These are phyloP conservation scores for Camptogramma bilineatum DNA, from an alignment of 2,888 invertebrate species.

Conservation along the genomic window DNA sequence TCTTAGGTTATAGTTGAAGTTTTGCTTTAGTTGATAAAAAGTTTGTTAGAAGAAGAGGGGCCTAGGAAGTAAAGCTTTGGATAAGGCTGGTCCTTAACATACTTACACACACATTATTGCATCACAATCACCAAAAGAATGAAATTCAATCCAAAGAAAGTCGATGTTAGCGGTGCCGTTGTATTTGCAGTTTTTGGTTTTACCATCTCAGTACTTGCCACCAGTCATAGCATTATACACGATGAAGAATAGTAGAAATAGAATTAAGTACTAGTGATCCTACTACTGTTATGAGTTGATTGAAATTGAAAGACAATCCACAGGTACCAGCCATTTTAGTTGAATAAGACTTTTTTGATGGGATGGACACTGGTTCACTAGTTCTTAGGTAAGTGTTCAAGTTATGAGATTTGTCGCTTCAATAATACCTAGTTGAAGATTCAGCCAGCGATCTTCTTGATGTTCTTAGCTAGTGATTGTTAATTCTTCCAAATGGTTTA, in stretches of 20 bases:
- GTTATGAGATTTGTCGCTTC: not conserved
- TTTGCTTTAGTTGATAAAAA: too few species aligned
- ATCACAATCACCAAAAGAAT: slow-evolving; percentile 58
- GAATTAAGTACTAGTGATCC: slow-evolving; percentile 51
- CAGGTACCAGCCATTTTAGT: slow-evolving; percentile 33
- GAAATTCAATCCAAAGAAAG: slow-evolving; percentile 54
- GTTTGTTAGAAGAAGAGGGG: too few species aligned
- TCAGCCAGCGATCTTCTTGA: not conserved
- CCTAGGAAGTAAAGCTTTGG: not conserved
- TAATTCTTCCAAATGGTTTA: too few species aligned
- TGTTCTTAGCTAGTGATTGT: not conserved
- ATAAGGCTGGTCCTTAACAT: slow-evolving; percentile 41
- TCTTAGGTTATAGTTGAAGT: too few species aligned
- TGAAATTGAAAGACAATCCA: slow-evolving; percentile 42
- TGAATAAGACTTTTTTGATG: not conserved
- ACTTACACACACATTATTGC: slow-evolving; percentile 57
- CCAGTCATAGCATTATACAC: slow-evolving; percentile 40
- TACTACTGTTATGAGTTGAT: slow-evolving; percentile 48
- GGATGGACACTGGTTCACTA: not conserved
- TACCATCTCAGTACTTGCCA: not conserved
- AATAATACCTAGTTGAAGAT: too few species aligned
- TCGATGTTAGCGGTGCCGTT: slow-evolving; percentile 32
- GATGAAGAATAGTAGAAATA: slow-evolving; percentile 48
- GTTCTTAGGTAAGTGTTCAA: not conserved
- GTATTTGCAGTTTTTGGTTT: not conserved